phyloP scores from a whole-genome alignment of 2,888 invertebrate species.

The Orchesella flavescens region DNA sequence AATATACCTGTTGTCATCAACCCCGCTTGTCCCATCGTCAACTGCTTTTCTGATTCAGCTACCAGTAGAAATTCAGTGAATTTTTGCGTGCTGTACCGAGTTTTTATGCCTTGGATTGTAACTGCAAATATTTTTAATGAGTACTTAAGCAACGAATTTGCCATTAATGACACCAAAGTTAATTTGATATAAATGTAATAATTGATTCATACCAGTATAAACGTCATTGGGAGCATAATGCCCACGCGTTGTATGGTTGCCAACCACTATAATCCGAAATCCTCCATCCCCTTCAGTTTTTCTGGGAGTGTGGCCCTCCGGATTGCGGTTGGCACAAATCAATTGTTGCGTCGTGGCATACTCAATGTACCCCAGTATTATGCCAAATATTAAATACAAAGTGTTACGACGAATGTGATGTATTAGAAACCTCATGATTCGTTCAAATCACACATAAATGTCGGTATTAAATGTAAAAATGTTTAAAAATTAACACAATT shows the following conservation, averaged over 20 bases:
- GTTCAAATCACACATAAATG: neutral
- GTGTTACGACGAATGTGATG: too few relatives aligned
- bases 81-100: constrained; percentile 73
- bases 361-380: neutral
- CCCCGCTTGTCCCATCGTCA: constrained; percentile 74
- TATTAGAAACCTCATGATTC: neutral
- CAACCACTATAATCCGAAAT: constrained; percentile 66
- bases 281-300: constrained; percentile 70
- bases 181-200: too few relatives aligned
- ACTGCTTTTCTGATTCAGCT: constrained; percentile 78
- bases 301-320: constrained; percentile 67
- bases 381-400: too few relatives aligned
- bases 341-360: constrained; percentile 65
- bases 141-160: too few relatives aligned
- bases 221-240: constrained; percentile 70
- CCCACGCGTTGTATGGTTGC: constrained; percentile 59
- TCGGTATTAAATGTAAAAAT: neutral
- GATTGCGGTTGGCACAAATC: constrained; percentile 68
- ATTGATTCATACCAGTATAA: constrained; percentile 70
- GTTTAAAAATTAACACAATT: neutral
- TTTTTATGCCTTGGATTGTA: constrained; percentile 73
- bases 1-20: constrained; percentile 76
- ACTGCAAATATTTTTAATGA: too few relatives aligned
- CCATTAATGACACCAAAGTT: too few relatives aligned
- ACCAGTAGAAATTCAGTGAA: constrained; percentile 87